Percentiles rank a stretch among this genome's conserved stretches.
Conservation (phyloP, 2,113 vertebrate genomes). For the Elgaria multicarinata region DNA sequence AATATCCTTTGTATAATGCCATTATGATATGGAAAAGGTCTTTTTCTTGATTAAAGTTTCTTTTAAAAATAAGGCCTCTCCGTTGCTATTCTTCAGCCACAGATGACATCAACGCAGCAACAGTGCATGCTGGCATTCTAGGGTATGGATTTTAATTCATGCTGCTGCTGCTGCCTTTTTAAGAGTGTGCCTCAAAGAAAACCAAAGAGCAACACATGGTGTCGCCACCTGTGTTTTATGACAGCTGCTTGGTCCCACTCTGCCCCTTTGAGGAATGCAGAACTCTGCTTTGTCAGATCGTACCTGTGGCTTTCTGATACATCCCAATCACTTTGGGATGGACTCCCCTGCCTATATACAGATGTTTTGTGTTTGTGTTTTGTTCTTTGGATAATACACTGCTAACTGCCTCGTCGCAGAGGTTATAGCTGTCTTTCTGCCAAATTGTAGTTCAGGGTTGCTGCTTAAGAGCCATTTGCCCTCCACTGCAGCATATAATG, state of each 20-base stretch:
- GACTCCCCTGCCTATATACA: neutral
- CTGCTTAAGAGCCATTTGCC: too few species aligned
- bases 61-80: conserved; percentile 24
- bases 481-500: too few species aligned
- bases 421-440: neutral
- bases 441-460: too few species aligned
- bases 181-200: neutral
- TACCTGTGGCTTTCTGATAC: neutral
- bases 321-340: neutral
- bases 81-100: neutral
- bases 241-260: neutral
- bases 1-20: conserved; percentile 4
- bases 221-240: neutral
- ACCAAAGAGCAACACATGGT: neutral
- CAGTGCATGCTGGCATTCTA: too few species aligned
- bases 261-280: neutral
- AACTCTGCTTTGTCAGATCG: neutral
- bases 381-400: neutral
- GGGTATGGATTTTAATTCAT: neutral
- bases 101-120: neutral
- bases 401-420: neutral
- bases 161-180: neutral
- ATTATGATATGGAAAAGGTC: neutral
- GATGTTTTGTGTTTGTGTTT: neutral
- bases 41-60: conserved; percentile 26